Conservation (phyloP, 1,140 invertebrate species). For the Drosophila yakuba region DNA sequence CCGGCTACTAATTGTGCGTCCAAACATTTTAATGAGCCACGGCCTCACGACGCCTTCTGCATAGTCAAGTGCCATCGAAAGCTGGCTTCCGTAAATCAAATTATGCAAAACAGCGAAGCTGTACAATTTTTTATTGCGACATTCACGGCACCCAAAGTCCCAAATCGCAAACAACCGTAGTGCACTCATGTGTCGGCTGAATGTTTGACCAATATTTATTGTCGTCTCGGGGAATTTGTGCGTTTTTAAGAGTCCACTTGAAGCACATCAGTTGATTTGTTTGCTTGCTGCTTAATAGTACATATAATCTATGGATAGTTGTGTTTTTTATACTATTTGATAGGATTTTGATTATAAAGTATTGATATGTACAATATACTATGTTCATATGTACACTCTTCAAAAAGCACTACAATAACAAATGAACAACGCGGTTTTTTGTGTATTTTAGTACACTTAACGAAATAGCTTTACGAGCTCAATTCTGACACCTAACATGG, state of each 20-base stretch:
- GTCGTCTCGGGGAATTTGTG: conserved; percentile 31
- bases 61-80: conserved; percentile 39
- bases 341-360: no score
- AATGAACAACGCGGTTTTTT: background rate
- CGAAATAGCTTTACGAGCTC: conserved; percentile 13
- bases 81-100: conserved; percentile 53
- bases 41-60: conserved; percentile 24
- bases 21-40: conserved; percentile 41
- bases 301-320: no score
- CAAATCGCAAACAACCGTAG: conserved; percentile 14
- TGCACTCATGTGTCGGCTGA: conserved; percentile 41
- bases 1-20: conserved; percentile 58
- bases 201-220: conserved; percentile 60
- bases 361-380: no score
- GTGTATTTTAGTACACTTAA: conserved; percentile 2
- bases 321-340: no score
- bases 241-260: background rate
- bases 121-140: background rate
- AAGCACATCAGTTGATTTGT: background rate
- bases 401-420: background rate
- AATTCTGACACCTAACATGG: conserved; percentile 60
- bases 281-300: background rate
- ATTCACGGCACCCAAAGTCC: background rate
- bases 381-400: no score
- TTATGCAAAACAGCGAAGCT: conserved; percentile 58